Percentiles rank a stretch among this genome's conserved stretches.
phyloP scores from a whole-genome alignment of 2,797 vertebrate species.

The Sebastiscus albofasciatus region DNA sequence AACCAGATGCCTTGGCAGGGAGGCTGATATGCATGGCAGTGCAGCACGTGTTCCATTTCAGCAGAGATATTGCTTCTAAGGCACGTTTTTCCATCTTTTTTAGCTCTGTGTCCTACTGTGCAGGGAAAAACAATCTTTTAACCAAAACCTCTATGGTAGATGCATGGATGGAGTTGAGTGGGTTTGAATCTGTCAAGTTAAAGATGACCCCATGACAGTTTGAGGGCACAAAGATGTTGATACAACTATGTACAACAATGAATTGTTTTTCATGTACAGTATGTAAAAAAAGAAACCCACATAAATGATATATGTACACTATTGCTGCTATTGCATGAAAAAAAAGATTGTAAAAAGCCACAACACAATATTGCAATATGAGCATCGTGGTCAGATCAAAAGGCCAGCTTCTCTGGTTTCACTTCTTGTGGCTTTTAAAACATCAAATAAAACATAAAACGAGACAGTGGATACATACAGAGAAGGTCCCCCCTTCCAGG shows the following conservation, averaged over 20 bases:
- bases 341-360: neutral
- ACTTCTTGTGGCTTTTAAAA: conserved; percentile 17
- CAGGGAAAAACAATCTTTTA: neutral
- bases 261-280: neutral
- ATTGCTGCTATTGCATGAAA: neutral
- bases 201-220: neutral
- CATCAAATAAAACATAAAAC: neutral
- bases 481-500: neutral
- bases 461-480: neutral
- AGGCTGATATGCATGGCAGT: conserved; percentile 6
- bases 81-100: neutral
- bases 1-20: conserved; percentile 30
- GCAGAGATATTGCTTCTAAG: neutral
- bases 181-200: neutral
- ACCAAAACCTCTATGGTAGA: neutral
- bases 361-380: neutral
- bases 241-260: neutral
- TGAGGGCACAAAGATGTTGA: neutral
- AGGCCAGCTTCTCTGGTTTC: neutral
- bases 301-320: neutral
- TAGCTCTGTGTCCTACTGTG: neutral
- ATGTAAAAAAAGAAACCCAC: neutral
- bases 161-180: neutral
- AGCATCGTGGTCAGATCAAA: conserved; percentile 42
- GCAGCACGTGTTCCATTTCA: conserved; percentile 9